Percentiles rank a stretch among this genome's conserved stretches.
Conservation (phyloP, 1,140 invertebrate species). For the Trachelipus rathkii region DNA sequence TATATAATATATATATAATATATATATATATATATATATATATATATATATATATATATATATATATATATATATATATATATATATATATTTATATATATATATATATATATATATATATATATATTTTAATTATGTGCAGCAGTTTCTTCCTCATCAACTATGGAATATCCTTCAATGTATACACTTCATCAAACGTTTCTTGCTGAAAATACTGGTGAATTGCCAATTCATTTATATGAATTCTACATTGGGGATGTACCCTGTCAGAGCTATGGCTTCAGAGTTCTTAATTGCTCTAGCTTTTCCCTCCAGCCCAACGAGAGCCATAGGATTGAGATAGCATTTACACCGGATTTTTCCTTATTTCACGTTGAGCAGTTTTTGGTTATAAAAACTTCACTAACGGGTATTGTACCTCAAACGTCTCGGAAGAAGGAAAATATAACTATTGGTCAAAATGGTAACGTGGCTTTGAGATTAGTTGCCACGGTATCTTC, state of each 20-base stretch:
- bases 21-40: conserved; percentile 27
- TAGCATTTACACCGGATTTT: conserved; percentile 90
- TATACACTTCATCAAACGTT: conserved; percentile 65
- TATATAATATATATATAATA: too few species aligned
- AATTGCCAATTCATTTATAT: conserved; percentile 70
- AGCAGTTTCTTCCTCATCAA: conserved; percentile 20
- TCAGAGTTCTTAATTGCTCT: conserved; percentile 75
- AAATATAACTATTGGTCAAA: conserved; percentile 49
- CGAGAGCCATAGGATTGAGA: conserved; percentile 76
- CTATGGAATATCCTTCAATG: conserved; percentile 34
- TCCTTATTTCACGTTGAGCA: conserved; percentile 74
- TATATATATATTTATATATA: background rate
- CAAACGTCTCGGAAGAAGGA: conserved; percentile 24
- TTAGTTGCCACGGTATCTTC: conserved; percentile 75
- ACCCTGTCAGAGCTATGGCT: conserved; percentile 80
- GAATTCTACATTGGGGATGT: conserved; percentile 70
- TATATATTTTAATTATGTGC: background rate
- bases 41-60: conserved; percentile 41
- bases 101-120: conserved; percentile 1
- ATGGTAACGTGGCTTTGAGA: conserved; percentile 56
- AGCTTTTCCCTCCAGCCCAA: conserved; percentile 77
- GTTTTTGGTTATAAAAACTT: conserved; percentile 56
- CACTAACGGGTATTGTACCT: conserved; percentile 54
- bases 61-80: background rate
- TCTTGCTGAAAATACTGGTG: conserved; percentile 80